phyloP scores from a whole-genome alignment of 2,797 vertebrate species.

The Cossypha caffra region DNA sequence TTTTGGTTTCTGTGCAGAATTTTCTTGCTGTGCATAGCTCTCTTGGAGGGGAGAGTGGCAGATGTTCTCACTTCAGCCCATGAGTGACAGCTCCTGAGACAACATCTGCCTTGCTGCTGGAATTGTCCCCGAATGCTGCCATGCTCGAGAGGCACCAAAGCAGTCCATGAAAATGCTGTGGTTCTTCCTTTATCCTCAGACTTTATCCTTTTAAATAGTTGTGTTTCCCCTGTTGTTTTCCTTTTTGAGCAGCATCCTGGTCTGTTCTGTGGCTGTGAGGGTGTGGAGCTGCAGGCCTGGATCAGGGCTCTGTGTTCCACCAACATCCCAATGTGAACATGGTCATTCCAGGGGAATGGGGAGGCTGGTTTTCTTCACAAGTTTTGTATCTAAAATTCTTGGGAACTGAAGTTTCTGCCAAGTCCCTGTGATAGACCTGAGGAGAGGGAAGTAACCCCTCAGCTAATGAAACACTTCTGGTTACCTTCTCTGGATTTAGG shows the following conservation, averaged over 20 bases:
- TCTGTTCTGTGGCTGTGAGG: rapidly evolving
- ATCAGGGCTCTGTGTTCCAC: not conserved
- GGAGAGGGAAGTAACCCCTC: not conserved
- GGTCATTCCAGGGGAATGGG: rapidly evolving
- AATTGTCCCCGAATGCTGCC: not conserved
- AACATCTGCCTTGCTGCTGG: constrained; percentile 14
- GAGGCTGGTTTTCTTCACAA: not conserved
- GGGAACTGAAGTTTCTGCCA: not conserved
- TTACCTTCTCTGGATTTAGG: not conserved
- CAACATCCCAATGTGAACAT: rapidly evolving
- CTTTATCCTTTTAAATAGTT: not conserved
- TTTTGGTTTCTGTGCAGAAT: not conserved
- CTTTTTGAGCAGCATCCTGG: rapidly evolving
- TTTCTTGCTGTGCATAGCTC: rapidly evolving
- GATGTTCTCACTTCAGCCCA: not conserved
- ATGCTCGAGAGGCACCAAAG: too few species aligned
- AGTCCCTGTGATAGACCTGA: not conserved
- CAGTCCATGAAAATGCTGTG: rapidly evolving
- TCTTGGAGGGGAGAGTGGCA: not conserved
- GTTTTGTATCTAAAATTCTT: not conserved
- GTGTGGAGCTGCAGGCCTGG: not conserved
- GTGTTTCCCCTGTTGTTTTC: not conserved
- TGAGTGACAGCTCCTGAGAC: not conserved
- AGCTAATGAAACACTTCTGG: not conserved
- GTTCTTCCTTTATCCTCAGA: not conserved